Evolutionary conservation across 2,888 invertebrate species (phyloP).

Genomic region (Drosophila mettleri): DNA sequence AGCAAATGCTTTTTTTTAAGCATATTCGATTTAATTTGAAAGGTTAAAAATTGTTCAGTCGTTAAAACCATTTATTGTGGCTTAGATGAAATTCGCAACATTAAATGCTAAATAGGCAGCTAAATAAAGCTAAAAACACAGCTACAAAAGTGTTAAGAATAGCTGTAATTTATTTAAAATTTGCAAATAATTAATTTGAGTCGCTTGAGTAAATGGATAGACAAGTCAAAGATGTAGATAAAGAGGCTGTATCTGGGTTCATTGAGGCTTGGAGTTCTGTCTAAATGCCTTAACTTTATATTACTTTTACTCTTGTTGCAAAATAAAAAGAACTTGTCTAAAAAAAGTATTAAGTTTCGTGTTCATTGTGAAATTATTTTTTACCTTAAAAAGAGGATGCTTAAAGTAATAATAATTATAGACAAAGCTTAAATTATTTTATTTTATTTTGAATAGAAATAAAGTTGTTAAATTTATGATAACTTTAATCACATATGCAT

Average conservation of each 20-base stretch:
- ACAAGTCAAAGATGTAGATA: too few relatives aligned
- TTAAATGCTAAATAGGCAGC: constrained; percentile 3
- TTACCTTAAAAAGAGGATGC: neutral
- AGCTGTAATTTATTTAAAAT: neutral
- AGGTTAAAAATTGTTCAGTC: constrained; percentile 7
- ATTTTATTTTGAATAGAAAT: neutral
- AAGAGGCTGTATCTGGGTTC: neutral
- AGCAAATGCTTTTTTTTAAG: constrained; percentile 15
- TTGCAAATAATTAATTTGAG: too few relatives aligned
- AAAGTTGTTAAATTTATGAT: neutral
- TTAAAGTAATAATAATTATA: neutral
- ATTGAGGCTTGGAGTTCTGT: neutral
- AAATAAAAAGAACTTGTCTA: neutral
- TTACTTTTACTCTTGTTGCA: neutral
- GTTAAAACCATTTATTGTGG: neutral
- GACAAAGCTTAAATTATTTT: too few relatives aligned
- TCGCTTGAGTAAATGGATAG: too few relatives aligned
- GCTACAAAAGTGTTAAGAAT: constrained; percentile 2
- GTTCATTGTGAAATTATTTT: neutral
- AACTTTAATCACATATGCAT: neutral
- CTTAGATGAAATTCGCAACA: neutral
- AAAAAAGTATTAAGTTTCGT: neutral
- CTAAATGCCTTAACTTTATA: neutral
- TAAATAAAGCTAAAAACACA: neutral
- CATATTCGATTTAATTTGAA: constrained; percentile 18